Evolutionary conservation across 2,113 vertebrate species (phyloP).

Genomic region (Urocolius indicus): DNA sequence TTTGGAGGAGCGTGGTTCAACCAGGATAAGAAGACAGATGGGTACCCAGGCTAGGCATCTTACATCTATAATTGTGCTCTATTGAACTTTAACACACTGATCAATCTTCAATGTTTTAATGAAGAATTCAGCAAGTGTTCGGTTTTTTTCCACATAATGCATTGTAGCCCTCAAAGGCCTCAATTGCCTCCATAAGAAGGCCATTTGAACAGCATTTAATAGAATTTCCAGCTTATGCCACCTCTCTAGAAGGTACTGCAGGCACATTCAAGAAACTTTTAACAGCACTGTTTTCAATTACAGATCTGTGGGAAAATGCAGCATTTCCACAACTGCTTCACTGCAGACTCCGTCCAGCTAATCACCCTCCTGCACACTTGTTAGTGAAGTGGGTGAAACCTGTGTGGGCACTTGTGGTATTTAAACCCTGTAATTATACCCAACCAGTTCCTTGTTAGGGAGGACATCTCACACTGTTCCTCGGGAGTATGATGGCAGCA

Average conservation of each 20-base stretch:
- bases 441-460: neutral
- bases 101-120: no score
- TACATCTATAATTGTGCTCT: neutral
- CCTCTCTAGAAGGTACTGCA: no score
- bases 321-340: neutral
- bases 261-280: no score
- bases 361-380: no score
- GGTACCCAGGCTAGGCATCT: neutral
- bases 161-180: no score
- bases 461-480: neutral
- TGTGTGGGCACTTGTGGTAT: fast-evolving
- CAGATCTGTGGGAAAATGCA: neutral
- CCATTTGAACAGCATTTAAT: no score
- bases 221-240: no score
- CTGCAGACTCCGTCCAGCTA: no score
- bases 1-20: neutral
- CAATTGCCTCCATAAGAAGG: no score
- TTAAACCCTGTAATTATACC: neutral
- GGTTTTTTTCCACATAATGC: no score
- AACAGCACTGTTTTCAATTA: no score
- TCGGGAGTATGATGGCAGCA: neutral
- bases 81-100: neutral
- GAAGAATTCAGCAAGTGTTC: no score
- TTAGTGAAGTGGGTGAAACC: neutral
- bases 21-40: neutral